Evolutionary conservation across 1,140 invertebrate genomes (phyloP).

Genomic region (Armadillidium nasatum): DNA sequence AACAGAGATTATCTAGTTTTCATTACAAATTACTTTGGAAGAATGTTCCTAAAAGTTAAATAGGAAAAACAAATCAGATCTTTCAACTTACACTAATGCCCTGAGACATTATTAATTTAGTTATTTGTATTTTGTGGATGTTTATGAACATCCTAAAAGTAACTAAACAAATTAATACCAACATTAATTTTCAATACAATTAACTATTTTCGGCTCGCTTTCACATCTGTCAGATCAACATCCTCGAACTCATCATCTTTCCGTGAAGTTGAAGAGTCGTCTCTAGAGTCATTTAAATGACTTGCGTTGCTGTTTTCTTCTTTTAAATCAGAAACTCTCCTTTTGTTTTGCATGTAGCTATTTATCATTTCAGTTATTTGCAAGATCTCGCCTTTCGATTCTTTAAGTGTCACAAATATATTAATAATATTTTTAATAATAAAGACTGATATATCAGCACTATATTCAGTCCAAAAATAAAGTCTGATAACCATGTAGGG

Average conservation of each 20-base stretch:
- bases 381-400: not conserved
- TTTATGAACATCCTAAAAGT: too few species aligned
- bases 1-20: too few species aligned
- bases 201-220: not conserved
- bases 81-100: too few species aligned
- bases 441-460: conserved; percentile 23
- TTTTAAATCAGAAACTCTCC: not conserved
- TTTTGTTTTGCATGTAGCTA: not conserved
- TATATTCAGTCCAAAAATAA: conserved; percentile 19
- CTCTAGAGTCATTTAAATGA: not conserved
- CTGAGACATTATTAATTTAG: too few species aligned
- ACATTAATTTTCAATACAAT: too few species aligned
- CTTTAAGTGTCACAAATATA: conserved; percentile 5
- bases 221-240: not conserved
- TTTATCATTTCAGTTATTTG: not conserved
- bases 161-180: too few species aligned
- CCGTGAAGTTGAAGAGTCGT: not conserved
- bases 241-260: not conserved
- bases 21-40: too few species aligned
- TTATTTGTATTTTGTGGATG: too few species aligned
- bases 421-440: conserved; percentile 21
- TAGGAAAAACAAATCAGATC: too few species aligned
- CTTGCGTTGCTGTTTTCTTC: not conserved
- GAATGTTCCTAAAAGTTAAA: too few species aligned
- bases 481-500: conserved; percentile 24